A percentile compares a stretch with the other conserved stretches of the same genome.
These are phyloP conservation scores for Diabrotica balteata DNA, from an alignment of 2,888 invertebrate species.

Conservation along the genomic window DNA sequence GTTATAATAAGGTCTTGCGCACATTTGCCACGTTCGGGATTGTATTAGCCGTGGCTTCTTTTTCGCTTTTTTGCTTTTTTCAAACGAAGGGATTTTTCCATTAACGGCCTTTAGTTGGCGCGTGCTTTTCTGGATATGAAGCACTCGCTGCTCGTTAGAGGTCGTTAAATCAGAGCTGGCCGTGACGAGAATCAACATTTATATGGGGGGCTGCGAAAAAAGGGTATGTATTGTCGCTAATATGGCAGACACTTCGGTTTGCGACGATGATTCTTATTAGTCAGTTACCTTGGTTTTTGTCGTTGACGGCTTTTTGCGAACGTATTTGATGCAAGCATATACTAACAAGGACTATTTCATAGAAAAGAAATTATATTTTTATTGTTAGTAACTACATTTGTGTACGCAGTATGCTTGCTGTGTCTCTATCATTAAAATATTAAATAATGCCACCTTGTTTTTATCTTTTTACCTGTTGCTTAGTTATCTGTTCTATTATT, in stretches of 20 bases:
- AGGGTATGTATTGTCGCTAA: neutral
- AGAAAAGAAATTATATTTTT: no score
- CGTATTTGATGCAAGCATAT: no score
- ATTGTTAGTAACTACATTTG: no score
- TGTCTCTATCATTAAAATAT: no score
- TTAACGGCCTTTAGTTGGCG: slow-evolving; percentile 17
- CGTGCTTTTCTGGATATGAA: slow-evolving; percentile 21
- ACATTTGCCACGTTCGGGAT: slow-evolving; percentile 32
- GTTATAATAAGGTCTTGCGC: slow-evolving; percentile 36
- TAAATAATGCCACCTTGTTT: no score
- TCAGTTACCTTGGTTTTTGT: no score
- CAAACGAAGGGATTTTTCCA: slow-evolving; percentile 19
- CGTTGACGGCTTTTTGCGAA: no score
- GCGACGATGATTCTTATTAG: no score
- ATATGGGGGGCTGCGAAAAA: neutral
- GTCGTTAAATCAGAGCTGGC: slow-evolving; percentile 13
- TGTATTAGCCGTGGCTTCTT: slow-evolving; percentile 18
- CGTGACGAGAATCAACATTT: neutral
- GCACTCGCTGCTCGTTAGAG: slow-evolving; percentile 15
- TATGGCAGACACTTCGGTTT: neutral
- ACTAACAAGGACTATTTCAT: no score
- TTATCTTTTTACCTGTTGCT: no score
- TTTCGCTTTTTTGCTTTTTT: slow-evolving; percentile 9
- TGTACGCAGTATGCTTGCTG: no score
- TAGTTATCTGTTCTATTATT: no score